Evolutionary conservation across 1,140 invertebrate genomes (phyloP), one percentile per base, ranked within the genome.

Genomic region (Danaus melanippus): DNA sequence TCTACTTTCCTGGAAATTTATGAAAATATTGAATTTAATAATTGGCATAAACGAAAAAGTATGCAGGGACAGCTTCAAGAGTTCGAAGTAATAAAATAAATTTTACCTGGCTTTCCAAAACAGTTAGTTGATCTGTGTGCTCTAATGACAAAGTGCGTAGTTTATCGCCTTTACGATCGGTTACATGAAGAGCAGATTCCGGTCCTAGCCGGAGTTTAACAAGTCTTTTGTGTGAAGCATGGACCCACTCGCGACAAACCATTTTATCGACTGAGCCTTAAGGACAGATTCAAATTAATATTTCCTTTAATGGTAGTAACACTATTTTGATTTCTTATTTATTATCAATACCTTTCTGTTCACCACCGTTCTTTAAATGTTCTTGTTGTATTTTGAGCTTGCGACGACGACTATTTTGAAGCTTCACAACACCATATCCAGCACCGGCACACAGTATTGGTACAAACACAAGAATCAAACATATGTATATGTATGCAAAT

Each of bases 401-500:
- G 0, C 96, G 84, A 40, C 96, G 86, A 5, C 94, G 90, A 52
- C 94, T 92, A 67, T 97, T 98, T 78, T 98, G 95, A 42, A 97
- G 84, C 76, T 98, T 98, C 0, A 98, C 95, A 0, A 98, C 92
- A 12, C 95, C 94, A 71, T 98, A 98, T 0, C 94, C 97, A 1
- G 95, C 94, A n/a, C 94, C 94, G 4, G 95, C 95, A 67, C 95
- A 94, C 46, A 98, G 75, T 9, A 99, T 93, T 10, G 98, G 97
- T 17, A 99, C 93, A 73, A 96, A 97, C 2, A 90, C 93, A 8
- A 98, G 89, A 53, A 96, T 94, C 3, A 99, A 90, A 65, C 96
- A 97, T 0, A 93, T 95, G 87, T 98, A 98, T 65, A 99, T 98
- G 87, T 97, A 99, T 2, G 96, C 94, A 46, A 99, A 89, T 85